Conservation (phyloP, 2,797 vertebrate species). For the Enoplosus armatus region DNA sequence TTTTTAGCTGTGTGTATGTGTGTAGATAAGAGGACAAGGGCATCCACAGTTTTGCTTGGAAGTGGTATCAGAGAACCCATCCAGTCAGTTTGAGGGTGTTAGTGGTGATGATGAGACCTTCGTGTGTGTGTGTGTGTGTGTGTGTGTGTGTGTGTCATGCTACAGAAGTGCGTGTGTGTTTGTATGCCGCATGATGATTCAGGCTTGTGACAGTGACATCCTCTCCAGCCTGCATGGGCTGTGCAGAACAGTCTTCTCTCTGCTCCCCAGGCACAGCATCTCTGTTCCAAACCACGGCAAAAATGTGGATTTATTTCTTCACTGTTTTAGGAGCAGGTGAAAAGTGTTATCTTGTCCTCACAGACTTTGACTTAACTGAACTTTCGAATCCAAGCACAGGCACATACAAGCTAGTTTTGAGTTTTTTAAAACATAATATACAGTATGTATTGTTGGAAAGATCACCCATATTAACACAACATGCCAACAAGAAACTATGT, state of each 20-base stretch:
- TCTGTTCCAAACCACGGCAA: constrained; percentile 8
- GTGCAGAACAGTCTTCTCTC: constrained; percentile 21
- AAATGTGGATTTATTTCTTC: not conserved
- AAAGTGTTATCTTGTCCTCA: not conserved
- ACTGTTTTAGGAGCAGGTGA: not conserved
- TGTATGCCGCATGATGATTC: constrained; percentile 32
- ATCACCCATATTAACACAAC: not conserved
- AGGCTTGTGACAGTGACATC: constrained; percentile 41
- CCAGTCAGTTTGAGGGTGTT: constrained; percentile 55
- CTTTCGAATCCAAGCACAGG: not conserved
- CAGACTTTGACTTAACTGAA: not conserved
- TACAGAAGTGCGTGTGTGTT: not conserved
- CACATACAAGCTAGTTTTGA: not conserved
- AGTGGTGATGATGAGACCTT: constrained; percentile 46
- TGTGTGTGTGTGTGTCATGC: constrained; percentile 18
- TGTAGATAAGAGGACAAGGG: constrained; percentile 51
- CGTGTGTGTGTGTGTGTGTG: not conserved
- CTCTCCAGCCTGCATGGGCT: constrained; percentile 30
- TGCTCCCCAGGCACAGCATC: not conserved
- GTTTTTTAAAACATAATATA: not conserved
- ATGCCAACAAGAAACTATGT: not conserved
- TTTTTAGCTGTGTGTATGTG: constrained; percentile 18
- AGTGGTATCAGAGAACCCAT: constrained; percentile 57
- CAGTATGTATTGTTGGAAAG: no score
- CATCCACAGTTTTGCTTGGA: constrained; percentile 43